Percentiles rank a stretch among this genome's conserved stretches.
Conservation (phyloP, 2,113 vertebrate species). For the Tapirus terrestris region DNA sequence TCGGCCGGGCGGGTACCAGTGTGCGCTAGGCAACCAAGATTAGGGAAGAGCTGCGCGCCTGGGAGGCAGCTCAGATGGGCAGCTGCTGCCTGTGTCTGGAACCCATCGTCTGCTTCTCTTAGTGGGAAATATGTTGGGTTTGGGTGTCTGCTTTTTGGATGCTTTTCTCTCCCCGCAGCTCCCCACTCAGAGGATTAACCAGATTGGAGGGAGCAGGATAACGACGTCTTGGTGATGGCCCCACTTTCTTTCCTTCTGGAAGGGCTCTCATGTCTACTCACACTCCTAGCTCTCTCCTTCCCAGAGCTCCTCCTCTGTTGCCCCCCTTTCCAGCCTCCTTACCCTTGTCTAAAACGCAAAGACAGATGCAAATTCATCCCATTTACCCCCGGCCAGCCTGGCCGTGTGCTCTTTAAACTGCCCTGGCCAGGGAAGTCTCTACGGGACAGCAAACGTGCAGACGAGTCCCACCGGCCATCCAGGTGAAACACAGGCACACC, state of each 20-base stretch:
- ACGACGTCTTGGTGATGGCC: constrained; percentile 52
- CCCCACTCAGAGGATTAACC: constrained; percentile 66
- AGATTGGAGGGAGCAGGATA: constrained; percentile 78
- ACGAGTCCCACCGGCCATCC: background rate
- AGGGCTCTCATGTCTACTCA: constrained; percentile 47
- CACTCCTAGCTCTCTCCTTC: constrained; percentile 63
- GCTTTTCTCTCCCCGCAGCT: constrained; percentile 46
- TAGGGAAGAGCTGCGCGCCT: constrained; percentile 61
- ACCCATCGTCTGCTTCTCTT: constrained; percentile 63
- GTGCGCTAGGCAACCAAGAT: constrained; percentile 43
- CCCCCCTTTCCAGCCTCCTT: constrained; percentile 62
- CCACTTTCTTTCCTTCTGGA: constrained; percentile 62
- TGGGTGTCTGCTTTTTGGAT: constrained; percentile 48
- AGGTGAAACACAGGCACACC: rapidly evolving
- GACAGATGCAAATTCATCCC: constrained; percentile 51
- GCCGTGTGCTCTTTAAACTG: background rate
- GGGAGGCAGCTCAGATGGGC: constrained; percentile 68
- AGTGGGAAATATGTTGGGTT: constrained; percentile 16
- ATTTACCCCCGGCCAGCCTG: constrained; percentile 29
- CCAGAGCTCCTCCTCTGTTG: constrained; percentile 28
- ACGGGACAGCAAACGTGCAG: background rate
- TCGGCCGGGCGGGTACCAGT: background rate
- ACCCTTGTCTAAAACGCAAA: background rate
- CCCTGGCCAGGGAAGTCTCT: background rate
- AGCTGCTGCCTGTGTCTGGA: constrained; percentile 75